phyloP scores from a whole-genome alignment of 2,113 vertebrate genomes.

The Ramphastos sulfuratus region DNA sequence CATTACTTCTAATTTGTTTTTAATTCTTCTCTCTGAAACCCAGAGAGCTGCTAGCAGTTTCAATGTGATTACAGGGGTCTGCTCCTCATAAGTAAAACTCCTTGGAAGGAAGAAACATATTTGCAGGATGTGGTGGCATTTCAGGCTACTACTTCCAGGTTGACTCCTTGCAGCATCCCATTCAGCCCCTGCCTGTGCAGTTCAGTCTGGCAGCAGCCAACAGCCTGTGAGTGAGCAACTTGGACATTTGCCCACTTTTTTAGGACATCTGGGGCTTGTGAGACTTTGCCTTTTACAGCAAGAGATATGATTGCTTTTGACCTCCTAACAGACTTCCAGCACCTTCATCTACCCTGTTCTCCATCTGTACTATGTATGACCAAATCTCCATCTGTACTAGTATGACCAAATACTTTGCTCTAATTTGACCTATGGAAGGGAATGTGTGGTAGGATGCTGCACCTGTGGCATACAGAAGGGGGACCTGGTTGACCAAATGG shows the following conservation, averaged over 20 bases:
- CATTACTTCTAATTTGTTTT: constrained; percentile 61
- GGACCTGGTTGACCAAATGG: not conserved
- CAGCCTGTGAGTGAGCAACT: not conserved
- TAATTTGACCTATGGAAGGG: not conserved
- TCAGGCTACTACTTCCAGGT: rapidly evolving
- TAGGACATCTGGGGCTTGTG: not conserved
- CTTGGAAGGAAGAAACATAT: not conserved
- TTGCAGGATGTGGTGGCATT: not conserved
- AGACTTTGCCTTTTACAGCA: not conserved
- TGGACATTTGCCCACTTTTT: not conserved
- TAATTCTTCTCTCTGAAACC: constrained; percentile 52
- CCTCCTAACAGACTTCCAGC: not conserved
- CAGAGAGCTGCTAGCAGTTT: not conserved
- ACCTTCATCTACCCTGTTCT: not conserved
- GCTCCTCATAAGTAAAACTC: not conserved
- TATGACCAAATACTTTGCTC: not conserved
- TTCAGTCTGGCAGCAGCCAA: not conserved
- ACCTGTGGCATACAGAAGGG: rapidly evolving
- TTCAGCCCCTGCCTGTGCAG: not conserved
- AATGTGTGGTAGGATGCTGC: rapidly evolving
- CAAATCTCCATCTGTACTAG: no score
- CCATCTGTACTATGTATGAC: not conserved
- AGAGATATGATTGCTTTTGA: not conserved
- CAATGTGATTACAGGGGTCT: not conserved
- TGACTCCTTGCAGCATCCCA: not conserved